Percentiles rank a stretch among this genome's conserved stretches.
Evolutionary conservation across 2,888 invertebrate species (phyloP).

Genomic region (Sthenelais limicola): DNA sequence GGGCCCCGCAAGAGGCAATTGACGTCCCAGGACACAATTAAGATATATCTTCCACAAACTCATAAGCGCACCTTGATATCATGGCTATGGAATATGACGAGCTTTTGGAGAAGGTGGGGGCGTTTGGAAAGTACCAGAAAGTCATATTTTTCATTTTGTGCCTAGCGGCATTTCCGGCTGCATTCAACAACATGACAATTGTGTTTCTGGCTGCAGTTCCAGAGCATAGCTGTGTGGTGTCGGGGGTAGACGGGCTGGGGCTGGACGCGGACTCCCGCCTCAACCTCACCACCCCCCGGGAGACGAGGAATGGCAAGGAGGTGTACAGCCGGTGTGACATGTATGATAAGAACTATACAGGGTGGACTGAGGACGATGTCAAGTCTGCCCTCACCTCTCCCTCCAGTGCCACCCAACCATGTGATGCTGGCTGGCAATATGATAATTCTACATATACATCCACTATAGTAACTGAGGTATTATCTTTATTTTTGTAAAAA

Average conservation of each 20-base stretch:
- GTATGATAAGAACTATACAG: conserved; percentile 23
- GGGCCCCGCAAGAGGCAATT: too few species aligned
- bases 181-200: conserved; percentile 37
- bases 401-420: not conserved
- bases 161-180: conserved; percentile 14
- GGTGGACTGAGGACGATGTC: too few species aligned
- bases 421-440: conserved; percentile 19
- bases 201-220: conserved; percentile 42
- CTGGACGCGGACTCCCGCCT: not conserved
- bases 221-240: conserved; percentile 38
- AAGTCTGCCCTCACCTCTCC: too few species aligned
- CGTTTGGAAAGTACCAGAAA: conserved; percentile 44
- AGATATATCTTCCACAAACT: too few species aligned
- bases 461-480: conserved; percentile 33
- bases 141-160: too few species aligned
- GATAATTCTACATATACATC: conserved; percentile 16
- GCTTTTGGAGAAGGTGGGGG: conserved; percentile 25
- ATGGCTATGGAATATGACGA: conserved; percentile 29
- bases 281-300: conserved; percentile 8
- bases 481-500: not conserved
- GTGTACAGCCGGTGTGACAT: too few species aligned
- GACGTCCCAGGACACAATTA: too few species aligned
- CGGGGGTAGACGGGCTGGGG: not conserved
- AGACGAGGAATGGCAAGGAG: conserved; percentile 2
- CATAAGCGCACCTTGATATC: too few species aligned